These are phyloP conservation scores for Sinopyrophorus schimmeli DNA, from an alignment of 2,888 invertebrate genomes.

Conservation along the genomic window DNA sequence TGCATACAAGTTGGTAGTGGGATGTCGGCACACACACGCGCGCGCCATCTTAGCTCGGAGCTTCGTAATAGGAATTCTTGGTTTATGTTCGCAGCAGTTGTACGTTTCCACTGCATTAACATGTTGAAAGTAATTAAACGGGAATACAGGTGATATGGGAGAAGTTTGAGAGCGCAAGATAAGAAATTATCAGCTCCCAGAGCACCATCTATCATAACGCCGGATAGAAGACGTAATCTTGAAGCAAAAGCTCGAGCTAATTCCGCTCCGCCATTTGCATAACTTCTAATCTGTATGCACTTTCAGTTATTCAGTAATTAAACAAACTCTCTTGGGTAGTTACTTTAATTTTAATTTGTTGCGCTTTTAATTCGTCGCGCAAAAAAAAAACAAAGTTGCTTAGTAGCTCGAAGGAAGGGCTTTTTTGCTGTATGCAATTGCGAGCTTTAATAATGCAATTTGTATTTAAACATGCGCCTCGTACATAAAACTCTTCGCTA, in stretches of 20 bases:
- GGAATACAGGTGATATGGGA: conserved; percentile 31
- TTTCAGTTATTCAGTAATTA: conserved; percentile 39
- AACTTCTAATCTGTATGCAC: conserved; percentile 51
- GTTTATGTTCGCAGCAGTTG: conserved; percentile 3
- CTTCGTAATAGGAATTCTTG: conserved; percentile 9
- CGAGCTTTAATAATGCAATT: no score
- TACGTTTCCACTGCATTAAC: conserved; percentile 12
- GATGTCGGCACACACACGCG: no score
- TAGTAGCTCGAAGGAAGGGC: no score
- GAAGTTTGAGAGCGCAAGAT: conserved; percentile 36
- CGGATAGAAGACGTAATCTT: conserved; percentile 38
- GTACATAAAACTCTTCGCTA: no score
- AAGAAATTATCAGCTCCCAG: conserved; percentile 37
- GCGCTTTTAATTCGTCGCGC: conserved; percentile 10
- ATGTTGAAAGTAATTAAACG: conserved; percentile 26
- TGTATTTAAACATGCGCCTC: no score
- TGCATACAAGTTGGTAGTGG: no score
- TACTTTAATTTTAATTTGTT: conserved; percentile 46
- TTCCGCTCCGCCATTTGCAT: conserved; percentile 47
- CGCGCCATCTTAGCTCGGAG: no score
- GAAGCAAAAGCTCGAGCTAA: conserved; percentile 40
- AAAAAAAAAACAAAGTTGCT: no score
- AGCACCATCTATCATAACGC: conserved; percentile 45
- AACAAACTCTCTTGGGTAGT: conserved; percentile 43
- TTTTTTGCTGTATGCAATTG: no score